Base-by-base conservation (phyloP, 2,888 invertebrate species). In the Scaptomyza flava region DNA sequence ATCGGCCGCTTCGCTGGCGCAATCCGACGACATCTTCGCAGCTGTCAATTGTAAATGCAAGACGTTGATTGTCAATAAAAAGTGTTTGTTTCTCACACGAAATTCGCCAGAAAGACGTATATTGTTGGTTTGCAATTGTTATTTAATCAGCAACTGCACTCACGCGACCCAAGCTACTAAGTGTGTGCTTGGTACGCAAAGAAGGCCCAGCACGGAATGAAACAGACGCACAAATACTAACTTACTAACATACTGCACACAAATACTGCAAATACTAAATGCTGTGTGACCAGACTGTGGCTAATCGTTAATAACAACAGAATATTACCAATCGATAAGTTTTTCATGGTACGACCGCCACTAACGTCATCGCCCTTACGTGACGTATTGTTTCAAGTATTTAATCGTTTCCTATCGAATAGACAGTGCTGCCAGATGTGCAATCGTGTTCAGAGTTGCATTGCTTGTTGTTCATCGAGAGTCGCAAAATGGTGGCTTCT, bases 401-500 rank as follows among this genome's bases (percentile, higher is more conserved):
- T 56, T 70, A 42, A 42, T 66, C 34, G 45, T 6, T 52, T 27
- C 0, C 12, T 38, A 62, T 62, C 75, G 75, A 70, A 33, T 66
- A 31, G 0, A 0, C 27, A 46, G 62, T 51, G 72, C 30, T 74
- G 61, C 88, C 87, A 73, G 79, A 74, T 54, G 61, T 47, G 50
- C 42, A 45, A 68, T 58, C 34, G 72, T 66, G 56, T 62, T 50
- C 81, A 87, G 76, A 42, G 74, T 72, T 75, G 74, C 72, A 72
- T 74, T 45, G 67, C 36, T 71, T 75, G 74, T 74, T 78, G 78
- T 81, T 81, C 72, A 75, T 83, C 74, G 74, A 75, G 76, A 80
- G 77, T 81, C 83, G 89, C 87, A 87, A 87, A 87, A 87, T 87
- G 89, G 89, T 89, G 89, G 87, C 87, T 87, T 87, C 85, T 87